Conservation (phyloP, 1,140 invertebrate genomes). For the Andricus grossulariae region DNA sequence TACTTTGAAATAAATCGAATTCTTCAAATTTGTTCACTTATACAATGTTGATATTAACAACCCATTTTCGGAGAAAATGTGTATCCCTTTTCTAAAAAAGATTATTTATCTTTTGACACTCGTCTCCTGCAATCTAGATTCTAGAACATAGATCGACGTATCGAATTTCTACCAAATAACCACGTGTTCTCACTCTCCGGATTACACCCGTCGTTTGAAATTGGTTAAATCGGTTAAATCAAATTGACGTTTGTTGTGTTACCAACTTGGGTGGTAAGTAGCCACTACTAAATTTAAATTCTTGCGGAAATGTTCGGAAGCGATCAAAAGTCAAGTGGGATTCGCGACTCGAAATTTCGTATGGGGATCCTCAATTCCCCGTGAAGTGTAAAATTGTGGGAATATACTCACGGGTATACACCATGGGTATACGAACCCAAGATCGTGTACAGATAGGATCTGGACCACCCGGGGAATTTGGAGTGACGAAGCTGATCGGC, state of each 20-base stretch:
- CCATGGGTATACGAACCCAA: neutral
- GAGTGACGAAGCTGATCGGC: constrained; percentile 26
- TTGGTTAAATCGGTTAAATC: constrained; percentile 18
- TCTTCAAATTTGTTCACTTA: no score
- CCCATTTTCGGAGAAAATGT: no score
- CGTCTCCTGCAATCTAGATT: neutral
- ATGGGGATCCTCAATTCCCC: neutral
- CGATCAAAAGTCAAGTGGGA: neutral
- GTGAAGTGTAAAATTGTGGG: neutral
- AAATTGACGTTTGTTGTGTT: constrained; percentile 26
- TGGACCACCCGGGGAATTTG: constrained; percentile 26
- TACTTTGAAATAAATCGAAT: no score
- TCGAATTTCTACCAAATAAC: constrained; percentile 15
- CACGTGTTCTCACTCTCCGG: constrained; percentile 23
- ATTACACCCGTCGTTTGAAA: constrained; percentile 19
- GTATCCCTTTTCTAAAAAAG: no score
- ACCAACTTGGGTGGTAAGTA: constrained; percentile 13
- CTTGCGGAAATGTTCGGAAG: constrained; percentile 29
- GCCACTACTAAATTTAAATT: constrained; percentile 1
- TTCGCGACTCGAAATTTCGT: constrained; percentile 22
- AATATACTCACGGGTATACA: neutral
- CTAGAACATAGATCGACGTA: constrained; percentile 7
- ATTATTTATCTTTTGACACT: neutral
- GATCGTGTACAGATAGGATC: constrained; percentile 31
- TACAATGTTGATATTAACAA: no score